Conservation (phyloP, 2,797 vertebrate genomes). For the Decapterus maruadsi region DNA sequence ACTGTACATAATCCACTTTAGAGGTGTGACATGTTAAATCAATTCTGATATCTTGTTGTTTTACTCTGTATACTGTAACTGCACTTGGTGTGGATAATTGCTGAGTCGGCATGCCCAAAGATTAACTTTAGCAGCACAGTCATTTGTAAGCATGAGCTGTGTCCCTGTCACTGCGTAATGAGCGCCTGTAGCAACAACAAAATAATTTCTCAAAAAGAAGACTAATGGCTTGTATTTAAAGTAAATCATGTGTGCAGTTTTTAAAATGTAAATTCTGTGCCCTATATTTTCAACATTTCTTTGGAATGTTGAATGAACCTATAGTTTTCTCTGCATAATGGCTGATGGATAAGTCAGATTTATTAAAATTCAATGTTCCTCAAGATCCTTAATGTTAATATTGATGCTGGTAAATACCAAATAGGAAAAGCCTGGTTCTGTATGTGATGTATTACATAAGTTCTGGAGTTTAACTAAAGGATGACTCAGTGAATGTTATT, state of each 20-base stretch:
- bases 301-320: neutral
- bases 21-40: neutral
- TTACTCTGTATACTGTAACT: neutral
- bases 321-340: neutral
- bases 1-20: neutral
- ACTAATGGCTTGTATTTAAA: conserved; percentile 35
- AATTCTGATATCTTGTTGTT: neutral
- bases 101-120: conserved; percentile 38
- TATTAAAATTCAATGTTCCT: neutral
- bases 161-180: conserved; percentile 43
- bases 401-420: neutral
- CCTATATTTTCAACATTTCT: conserved; percentile 9
- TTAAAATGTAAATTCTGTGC: neutral
- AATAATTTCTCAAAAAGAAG: conserved; percentile 21
- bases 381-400: neutral
- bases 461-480: neutral
- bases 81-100: conserved; percentile 15
- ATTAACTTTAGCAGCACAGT: conserved; percentile 33
- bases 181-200: conserved; percentile 36
- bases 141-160: conserved; percentile 53
- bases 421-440: neutral
- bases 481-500: neutral
- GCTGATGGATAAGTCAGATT: neutral
- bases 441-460: neutral
- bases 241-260: conserved; percentile 25